These are phyloP conservation scores for Poeciliopsis gracilis DNA, from an alignment of 2,797 vertebrate species.

Conservation along the genomic window DNA sequence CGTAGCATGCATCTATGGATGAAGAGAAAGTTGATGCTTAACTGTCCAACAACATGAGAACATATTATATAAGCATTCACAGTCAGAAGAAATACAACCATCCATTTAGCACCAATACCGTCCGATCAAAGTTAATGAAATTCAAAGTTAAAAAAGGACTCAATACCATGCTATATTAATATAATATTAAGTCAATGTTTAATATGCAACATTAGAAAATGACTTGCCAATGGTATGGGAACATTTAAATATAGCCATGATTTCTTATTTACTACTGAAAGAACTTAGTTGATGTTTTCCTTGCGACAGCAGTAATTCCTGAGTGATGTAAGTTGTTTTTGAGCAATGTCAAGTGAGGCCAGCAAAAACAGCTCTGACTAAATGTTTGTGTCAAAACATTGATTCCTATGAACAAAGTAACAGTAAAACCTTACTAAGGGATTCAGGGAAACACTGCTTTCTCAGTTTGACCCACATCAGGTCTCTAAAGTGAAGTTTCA, in stretches of 20 bases:
- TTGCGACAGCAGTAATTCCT: background rate
- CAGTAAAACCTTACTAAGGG: constrained; percentile 22
- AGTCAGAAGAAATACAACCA: background rate
- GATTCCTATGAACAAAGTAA: constrained; percentile 11
- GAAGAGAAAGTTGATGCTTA: background rate
- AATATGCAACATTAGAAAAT: background rate
- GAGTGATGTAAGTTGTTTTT: background rate
- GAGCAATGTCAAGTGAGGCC: background rate
- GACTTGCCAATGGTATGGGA: background rate
- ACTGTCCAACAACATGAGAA: background rate
- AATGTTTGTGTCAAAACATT: background rate
- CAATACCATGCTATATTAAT: background rate
- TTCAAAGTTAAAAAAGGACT: background rate
- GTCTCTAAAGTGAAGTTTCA: constrained; percentile 36
- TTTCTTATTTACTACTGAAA: background rate
- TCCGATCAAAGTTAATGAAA: background rate
- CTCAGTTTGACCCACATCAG: constrained; percentile 24
- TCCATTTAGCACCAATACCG: background rate
- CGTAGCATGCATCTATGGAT: constrained; percentile 7
- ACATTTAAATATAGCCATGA: background rate
- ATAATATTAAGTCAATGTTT: background rate
- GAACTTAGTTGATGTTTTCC: background rate
- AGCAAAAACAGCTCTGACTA: constrained; percentile 4
- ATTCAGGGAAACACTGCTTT: constrained; percentile 21
- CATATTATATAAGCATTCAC: background rate